Evolutionary conservation across 2,113 vertebrate genomes (phyloP).

Genomic region (Phrynosoma blainvillii): DNA sequence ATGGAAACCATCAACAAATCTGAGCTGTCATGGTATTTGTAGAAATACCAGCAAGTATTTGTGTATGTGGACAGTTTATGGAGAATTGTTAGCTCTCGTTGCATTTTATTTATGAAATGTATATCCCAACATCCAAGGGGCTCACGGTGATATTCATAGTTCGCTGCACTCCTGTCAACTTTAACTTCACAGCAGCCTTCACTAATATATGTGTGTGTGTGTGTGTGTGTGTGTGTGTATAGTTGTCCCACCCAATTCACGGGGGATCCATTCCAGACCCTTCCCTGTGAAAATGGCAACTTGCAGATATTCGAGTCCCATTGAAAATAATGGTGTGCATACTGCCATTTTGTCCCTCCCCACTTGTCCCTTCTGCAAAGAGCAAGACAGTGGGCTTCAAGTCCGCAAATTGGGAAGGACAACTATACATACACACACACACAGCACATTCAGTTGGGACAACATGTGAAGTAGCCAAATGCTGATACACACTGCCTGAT

Average conservation of each 20-base stretch:
- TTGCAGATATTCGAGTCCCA: no score
- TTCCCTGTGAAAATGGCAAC: no score
- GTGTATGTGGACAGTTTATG: neutral
- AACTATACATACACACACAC: no score
- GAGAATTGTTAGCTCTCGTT: neutral
- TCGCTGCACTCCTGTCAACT: neutral
- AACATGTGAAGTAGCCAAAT: neutral
- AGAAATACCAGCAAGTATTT: neutral
- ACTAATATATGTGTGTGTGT: neutral
- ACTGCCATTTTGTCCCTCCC: no score
- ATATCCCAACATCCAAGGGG: neutral
- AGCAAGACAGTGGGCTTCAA: no score
- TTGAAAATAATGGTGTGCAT: no score
- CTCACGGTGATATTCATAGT: neutral
- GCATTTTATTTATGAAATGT: neutral
- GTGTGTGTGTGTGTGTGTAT: no score
- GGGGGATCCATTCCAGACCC: no score
- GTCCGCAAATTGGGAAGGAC: no score
- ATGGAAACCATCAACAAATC: neutral
- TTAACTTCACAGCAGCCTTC: neutral
- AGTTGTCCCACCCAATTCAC: no score
- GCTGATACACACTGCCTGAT: no score
- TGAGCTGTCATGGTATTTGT: neutral
- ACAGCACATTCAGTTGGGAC: neutral
- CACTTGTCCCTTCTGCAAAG: no score